Base-by-base conservation (phyloP, 2,113 vertebrate genomes). In the Cettia cetti region DNA sequence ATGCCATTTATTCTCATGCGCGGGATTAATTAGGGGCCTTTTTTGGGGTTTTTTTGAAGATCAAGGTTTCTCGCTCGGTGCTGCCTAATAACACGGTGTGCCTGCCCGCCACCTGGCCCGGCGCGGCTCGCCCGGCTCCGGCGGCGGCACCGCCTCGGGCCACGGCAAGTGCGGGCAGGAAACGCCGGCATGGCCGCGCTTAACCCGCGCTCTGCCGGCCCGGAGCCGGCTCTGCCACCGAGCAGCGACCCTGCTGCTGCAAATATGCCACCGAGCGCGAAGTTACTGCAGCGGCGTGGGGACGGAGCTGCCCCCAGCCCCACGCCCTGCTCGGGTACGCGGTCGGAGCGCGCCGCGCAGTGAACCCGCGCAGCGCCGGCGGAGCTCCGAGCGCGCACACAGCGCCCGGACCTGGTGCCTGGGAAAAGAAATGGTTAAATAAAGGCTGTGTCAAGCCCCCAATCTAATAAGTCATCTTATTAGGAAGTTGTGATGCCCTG, bases 71-170 rank as follows among this genome's bases (percentile, higher is more conserved):
- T 88, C 64, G 81, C 97, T 98, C 96, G 97, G 91, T 97, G 97
- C 95, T 97, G 97, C 97, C 98, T 98, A 99, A 98, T 99, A 98
- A 99, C 97, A 98, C 95, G 98, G 97, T 97, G 97, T 95, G 98
- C 96, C 97, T 98, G 98, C 97, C 95, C 97, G 98, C 98, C 98
- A 98, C 98, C 98, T 98, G 86, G 86, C 86, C 86, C 86, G 86
- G 86, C 86, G 86, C 86, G 77, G 86, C 86, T 72, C 42, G 49
- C 66, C 75, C 66, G 86, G 86, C 86, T 81, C 68, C 86, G 86
- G 76, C 76, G 35, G 76, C 77, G 86, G 98, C 97, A 98, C 92
- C 95, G 98, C 98, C 98, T 97, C 78, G 97, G 98, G 98, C 98
- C 96, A 97, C 88, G 96, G 97, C 98, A 98, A 98, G 98, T 97